Percentiles rank a stretch among this genome's conserved stretches.
Evolutionary conservation across 1,140 invertebrate genomes (phyloP).

Genomic region (Scaptomyza pallida): DNA sequence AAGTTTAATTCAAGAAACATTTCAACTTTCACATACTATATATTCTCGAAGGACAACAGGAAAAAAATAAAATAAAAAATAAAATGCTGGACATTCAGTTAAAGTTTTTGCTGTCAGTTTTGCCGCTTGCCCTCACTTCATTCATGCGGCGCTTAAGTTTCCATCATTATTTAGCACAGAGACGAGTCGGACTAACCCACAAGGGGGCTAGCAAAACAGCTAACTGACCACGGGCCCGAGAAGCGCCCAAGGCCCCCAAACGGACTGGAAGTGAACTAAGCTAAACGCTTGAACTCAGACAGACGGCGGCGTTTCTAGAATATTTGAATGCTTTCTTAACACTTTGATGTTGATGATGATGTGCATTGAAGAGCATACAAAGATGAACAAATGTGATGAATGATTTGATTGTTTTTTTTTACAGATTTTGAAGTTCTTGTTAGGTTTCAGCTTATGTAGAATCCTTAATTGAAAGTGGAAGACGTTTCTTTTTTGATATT

Average conservation of each 20-base stretch:
- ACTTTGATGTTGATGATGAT: constrained; percentile 34
- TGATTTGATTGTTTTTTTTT: too few species aligned
- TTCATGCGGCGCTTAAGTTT: constrained; percentile 64
- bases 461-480: not conserved
- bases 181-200: constrained; percentile 60
- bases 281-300: constrained; percentile 19
- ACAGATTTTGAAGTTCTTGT: not conserved
- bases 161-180: constrained; percentile 80
- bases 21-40: constrained; percentile 64
- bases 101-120: constrained; percentile 66
- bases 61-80: constrained; percentile 66
- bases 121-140: constrained; percentile 49
- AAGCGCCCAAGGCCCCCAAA: not conserved
- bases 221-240: constrained; percentile 33
- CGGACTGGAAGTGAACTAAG: not conserved
- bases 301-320: constrained; percentile 14
- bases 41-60: constrained; percentile 79
- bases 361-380: not conserved
- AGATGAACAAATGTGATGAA: not conserved
- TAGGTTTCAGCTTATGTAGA: not conserved
- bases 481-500: not conserved
- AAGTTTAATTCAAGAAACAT: constrained; percentile 65
- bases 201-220: constrained; percentile 31
- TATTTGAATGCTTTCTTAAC: constrained; percentile 34
- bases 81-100: constrained; percentile 77